phyloP scores from a whole-genome alignment of 2,113 vertebrate species.

The Coptodon bakossiorum region DNA sequence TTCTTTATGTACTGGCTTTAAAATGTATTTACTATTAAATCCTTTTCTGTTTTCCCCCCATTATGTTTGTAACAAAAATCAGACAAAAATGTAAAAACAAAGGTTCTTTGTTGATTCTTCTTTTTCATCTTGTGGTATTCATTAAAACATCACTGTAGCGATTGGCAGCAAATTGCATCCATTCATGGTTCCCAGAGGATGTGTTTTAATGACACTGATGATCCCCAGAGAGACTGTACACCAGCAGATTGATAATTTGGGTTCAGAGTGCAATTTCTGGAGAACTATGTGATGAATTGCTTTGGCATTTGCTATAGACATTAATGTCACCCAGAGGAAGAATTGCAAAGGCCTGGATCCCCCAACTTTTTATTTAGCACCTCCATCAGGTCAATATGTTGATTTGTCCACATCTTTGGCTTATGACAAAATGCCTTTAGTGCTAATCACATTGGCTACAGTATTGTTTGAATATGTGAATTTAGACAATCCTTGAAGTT shows the following conservation, averaged over 20 bases:
- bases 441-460: background rate
- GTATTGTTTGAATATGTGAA: background rate
- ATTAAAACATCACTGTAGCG: background rate
- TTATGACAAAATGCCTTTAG: background rate
- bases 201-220: background rate
- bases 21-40: background rate
- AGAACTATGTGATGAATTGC: background rate
- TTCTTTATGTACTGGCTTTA: background rate
- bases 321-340: background rate
- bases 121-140: background rate
- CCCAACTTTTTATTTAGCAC: background rate
- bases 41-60: background rate
- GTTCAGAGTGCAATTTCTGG: background rate
- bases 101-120: background rate
- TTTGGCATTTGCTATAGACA: background rate
- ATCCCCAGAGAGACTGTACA: background rate
- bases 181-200: background rate
- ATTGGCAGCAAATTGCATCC: background rate
- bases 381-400: background rate
- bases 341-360: background rate
- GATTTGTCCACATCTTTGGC: background rate
- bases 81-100: background rate
- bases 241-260: background rate
- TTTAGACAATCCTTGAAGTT: background rate
- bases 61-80: background rate